phyloP scores from a whole-genome alignment of 2,888 invertebrate species.

The Thymelicus acteon region DNA sequence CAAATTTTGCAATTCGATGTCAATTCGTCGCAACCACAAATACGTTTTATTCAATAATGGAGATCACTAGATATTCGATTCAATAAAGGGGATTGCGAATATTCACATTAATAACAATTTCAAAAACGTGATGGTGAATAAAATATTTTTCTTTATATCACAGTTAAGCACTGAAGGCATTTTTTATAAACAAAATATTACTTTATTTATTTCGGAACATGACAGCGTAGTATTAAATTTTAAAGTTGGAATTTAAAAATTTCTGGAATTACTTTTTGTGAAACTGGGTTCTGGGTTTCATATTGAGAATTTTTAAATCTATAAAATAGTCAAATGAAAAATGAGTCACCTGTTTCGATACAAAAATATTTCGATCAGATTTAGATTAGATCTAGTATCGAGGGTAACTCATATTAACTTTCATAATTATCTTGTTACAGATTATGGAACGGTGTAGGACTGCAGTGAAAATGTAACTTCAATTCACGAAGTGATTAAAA shows the following conservation, averaged over 20 bases:
- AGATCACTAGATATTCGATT: conserved; percentile 15
- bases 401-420: neutral
- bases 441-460: conserved; percentile 30
- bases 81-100: conserved; percentile 16
- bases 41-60: conserved; percentile 16
- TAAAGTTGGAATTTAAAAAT: too few species aligned
- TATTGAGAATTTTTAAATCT: too few species aligned
- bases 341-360: too few species aligned
- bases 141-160: neutral
- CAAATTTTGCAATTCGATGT: conserved; percentile 22
- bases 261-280: too few species aligned
- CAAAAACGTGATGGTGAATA: conserved; percentile 6
- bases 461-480: conserved; percentile 32
- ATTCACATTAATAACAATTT: conserved; percentile 8
- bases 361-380: too few species aligned
- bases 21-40: conserved; percentile 24
- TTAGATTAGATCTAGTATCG: too few species aligned
- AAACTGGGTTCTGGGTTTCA: too few species aligned
- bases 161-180: neutral
- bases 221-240: too few species aligned
- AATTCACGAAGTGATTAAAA: conserved; percentile 21
- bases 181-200: neutral
- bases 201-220: neutral
- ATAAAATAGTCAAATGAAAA: too few species aligned
- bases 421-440: conserved; percentile 27